A percentile compares a stretch with the other conserved stretches of the same genome.
Conservation (phyloP, 2,888 invertebrate species). For the Thecocarcelia acutangulata region DNA sequence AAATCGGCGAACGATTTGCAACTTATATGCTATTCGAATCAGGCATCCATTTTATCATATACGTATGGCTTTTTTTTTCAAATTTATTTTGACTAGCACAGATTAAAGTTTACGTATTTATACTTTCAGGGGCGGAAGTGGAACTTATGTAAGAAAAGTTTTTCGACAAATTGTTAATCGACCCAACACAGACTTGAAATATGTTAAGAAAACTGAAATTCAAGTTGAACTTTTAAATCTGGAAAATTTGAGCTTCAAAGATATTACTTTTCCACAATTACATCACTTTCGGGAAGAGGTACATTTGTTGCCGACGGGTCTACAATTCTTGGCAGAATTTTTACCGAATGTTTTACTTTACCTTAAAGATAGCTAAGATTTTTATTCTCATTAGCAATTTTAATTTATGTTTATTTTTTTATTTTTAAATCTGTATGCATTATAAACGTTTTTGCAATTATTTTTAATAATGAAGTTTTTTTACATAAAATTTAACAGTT, state of each 20-base stretch:
- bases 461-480: too few species aligned
- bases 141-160: slow-evolving; percentile 72
- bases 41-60: slow-evolving; percentile 73
- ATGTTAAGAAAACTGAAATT: slow-evolving; percentile 68
- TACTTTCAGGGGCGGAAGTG: slow-evolving; percentile 70
- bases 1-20: slow-evolving; percentile 67
- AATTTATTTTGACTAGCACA: background rate
- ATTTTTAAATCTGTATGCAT: too few species aligned
- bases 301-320: slow-evolving; percentile 74
- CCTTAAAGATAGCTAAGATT: slow-evolving; percentile 62
- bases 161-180: slow-evolving; percentile 52
- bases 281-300: slow-evolving; percentile 74
- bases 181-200: slow-evolving; percentile 47
- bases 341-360: slow-evolving; percentile 71
- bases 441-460: too few species aligned
- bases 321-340: slow-evolving; percentile 74
- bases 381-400: background rate
- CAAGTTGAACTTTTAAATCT: slow-evolving; percentile 73
- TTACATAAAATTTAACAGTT: too few species aligned
- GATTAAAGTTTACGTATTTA: background rate
- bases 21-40: slow-evolving; percentile 59
- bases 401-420: too few species aligned
- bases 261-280: slow-evolving; percentile 74
- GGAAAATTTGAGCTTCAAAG: slow-evolving; percentile 72
- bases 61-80: background rate